Evolutionary conservation across 2,797 vertebrate genomes (phyloP).

Genomic region (Sebastes elongatus): DNA sequence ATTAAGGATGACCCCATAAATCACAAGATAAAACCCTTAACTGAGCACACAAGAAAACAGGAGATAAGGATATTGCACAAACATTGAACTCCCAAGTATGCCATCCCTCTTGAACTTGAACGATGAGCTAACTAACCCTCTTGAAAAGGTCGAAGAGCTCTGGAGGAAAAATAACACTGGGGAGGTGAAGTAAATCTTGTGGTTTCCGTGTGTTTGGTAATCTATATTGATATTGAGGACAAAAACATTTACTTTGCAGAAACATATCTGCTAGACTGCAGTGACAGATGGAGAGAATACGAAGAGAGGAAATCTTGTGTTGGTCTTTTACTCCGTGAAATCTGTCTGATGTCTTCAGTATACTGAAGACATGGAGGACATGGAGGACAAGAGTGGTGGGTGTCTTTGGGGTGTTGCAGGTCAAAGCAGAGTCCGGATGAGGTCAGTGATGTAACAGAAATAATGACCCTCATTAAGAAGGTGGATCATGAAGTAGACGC

Average conservation of each 20-base stretch:
- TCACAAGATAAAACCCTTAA: conserved; percentile 18
- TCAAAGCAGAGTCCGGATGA: neutral
- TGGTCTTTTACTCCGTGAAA: neutral
- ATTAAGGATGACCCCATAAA: conserved; percentile 15
- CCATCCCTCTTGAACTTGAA: conserved; percentile 9
- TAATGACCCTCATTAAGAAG: conserved; percentile 30
- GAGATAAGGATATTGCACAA: conserved; percentile 43
- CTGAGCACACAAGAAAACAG: conserved; percentile 25
- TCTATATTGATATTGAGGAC: neutral
- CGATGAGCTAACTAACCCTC: conserved; percentile 20
- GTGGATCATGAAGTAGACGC: conserved; percentile 6
- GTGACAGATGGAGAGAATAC: neutral
- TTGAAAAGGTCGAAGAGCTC: neutral
- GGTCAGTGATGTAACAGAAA: conserved; percentile 22
- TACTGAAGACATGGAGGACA: neutral
- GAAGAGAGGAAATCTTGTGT: neutral
- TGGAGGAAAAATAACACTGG: neutral
- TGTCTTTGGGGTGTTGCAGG: neutral
- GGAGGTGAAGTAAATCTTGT: neutral
- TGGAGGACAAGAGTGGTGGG: neutral
- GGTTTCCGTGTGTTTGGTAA: neutral
- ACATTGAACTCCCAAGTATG: conserved; percentile 31
- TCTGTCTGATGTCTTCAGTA: neutral
- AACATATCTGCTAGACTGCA: neutral
- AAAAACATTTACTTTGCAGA: conserved; percentile 3